Evolutionary conservation across 2,797 vertebrate species (phyloP).

Genomic region (Hipposideros larvatus): DNA sequence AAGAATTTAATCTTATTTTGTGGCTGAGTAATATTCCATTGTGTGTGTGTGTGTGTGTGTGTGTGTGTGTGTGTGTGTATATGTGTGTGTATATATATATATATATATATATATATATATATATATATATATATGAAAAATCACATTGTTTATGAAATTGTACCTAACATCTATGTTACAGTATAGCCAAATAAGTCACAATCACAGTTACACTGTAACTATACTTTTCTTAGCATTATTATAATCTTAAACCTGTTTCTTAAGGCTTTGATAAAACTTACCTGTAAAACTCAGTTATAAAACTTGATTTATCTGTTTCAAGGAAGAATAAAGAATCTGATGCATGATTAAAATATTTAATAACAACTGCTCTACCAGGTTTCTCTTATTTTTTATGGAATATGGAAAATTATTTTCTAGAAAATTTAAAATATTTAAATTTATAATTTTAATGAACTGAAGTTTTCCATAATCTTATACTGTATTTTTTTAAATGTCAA

Average conservation of each 20-base stretch:
- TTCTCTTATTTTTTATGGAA: neutral
- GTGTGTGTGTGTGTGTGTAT: too few species aligned
- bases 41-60: too few species aligned
- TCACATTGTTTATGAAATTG: too few species aligned
- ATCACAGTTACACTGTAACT: too few species aligned
- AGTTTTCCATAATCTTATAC: neutral
- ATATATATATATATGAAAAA: too few species aligned
- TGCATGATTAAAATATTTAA: neutral
- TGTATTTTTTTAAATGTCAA: neutral
- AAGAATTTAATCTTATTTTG: too few species aligned
- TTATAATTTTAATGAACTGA: neutral
- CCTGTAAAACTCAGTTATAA: neutral
- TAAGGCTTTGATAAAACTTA: constrained; percentile 3
- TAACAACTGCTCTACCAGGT: neutral
- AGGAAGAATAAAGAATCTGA: neutral
- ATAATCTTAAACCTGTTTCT: neutral
- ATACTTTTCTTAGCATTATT: too few species aligned
- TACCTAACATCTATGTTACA: too few species aligned
- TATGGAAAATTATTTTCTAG: neutral
- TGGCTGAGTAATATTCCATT: too few species aligned
- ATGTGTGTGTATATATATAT: too few species aligned
- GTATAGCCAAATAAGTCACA: too few species aligned
- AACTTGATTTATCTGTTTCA: neutral
- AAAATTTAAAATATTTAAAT: neutral
- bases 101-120: too few species aligned